Conservation (phyloP, 1,140 invertebrate genomes). For the Papilio helenus region DNA sequence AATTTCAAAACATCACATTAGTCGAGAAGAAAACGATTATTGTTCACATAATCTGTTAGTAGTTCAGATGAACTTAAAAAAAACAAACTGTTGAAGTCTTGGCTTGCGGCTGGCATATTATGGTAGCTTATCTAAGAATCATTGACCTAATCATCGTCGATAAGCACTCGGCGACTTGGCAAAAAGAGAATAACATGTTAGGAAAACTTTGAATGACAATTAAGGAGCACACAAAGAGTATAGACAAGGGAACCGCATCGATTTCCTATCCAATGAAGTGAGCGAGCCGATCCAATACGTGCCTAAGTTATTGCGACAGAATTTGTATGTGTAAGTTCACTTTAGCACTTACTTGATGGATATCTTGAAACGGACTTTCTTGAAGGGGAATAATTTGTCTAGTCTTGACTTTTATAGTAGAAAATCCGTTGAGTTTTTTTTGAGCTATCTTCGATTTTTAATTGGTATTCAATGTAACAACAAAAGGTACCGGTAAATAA, state of each 20-base stretch:
- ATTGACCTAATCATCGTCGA: conserved; percentile 4
- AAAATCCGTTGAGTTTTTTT: background rate
- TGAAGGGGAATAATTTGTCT: conserved; percentile 1
- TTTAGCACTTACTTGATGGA: conserved; percentile 15
- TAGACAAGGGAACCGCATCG: conserved; percentile 13
- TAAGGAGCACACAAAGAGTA: conserved; percentile 18
- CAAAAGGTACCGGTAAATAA: no score
- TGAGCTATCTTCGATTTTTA: no score
- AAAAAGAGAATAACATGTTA: conserved; percentile 31
- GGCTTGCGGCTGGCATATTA: background rate
- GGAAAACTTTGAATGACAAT: conserved; percentile 23
- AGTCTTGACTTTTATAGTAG: background rate
- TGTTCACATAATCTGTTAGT: background rate
- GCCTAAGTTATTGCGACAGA: conserved; percentile 33
- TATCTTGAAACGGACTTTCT: background rate
- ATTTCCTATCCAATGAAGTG: conserved; percentile 34
- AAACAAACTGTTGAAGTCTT: background rate
- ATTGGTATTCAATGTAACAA: no score
- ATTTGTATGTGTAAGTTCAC: conserved; percentile 22
- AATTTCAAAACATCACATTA: no score
- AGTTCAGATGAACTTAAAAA: background rate
- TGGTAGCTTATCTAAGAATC: conserved; percentile 1
- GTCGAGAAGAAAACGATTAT: background rate
- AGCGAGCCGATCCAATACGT: conserved; percentile 17
- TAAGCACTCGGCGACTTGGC: conserved; percentile 10